Conservation (phyloP, 1,140 invertebrate genomes). For the Drosophila micromelanica region DNA sequence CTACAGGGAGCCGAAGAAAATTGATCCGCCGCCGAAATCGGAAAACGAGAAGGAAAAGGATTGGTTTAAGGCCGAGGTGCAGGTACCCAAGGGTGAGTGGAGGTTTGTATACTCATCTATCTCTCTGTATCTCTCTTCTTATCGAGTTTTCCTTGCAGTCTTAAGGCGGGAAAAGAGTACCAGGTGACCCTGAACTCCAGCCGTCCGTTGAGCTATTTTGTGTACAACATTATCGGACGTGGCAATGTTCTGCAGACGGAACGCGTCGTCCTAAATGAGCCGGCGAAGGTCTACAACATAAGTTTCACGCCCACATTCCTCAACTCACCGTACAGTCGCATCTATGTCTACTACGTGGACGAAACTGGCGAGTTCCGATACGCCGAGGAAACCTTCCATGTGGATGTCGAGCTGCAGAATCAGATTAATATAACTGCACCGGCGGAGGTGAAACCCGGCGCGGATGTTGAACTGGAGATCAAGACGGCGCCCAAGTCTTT, state of each 20-base stretch:
- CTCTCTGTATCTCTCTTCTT: too few species aligned
- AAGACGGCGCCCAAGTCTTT: slow-evolving; percentile 92
- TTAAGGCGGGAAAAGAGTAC: slow-evolving; percentile 89
- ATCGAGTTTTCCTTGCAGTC: slow-evolving; percentile 66
- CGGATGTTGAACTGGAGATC: slow-evolving; percentile 89
- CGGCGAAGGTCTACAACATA: slow-evolving; percentile 75
- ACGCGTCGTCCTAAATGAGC: slow-evolving; percentile 85
- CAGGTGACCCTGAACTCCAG: slow-evolving; percentile 93
- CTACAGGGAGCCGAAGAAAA: slow-evolving; percentile 71
- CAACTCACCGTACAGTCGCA: slow-evolving; percentile 91
- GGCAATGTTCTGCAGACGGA: slow-evolving; percentile 92
- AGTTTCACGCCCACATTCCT: slow-evolving; percentile 89
- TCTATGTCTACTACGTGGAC: slow-evolving; percentile 91
- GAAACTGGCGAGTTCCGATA: slow-evolving; percentile 91
- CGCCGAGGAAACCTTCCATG: slow-evolving; percentile 91
- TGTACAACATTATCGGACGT: slow-evolving; percentile 93
- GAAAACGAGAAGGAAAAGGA: slow-evolving; percentile 63
- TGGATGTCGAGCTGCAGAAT: slow-evolving; percentile 92
- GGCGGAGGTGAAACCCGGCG: slow-evolving; percentile 88
- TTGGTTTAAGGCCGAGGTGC: slow-evolving; percentile 57
- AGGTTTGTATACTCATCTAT: slow-evolving; percentile 28
- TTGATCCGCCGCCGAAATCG: slow-evolving; percentile 13
- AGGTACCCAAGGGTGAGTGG: slow-evolving; percentile 56
- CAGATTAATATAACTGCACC: slow-evolving; percentile 63
- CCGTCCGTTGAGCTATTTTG: slow-evolving; percentile 89